These are phyloP conservation scores for Lycocerus yunnanus DNA, from an alignment of 2,888 invertebrate genomes.

Conservation along the genomic window DNA sequence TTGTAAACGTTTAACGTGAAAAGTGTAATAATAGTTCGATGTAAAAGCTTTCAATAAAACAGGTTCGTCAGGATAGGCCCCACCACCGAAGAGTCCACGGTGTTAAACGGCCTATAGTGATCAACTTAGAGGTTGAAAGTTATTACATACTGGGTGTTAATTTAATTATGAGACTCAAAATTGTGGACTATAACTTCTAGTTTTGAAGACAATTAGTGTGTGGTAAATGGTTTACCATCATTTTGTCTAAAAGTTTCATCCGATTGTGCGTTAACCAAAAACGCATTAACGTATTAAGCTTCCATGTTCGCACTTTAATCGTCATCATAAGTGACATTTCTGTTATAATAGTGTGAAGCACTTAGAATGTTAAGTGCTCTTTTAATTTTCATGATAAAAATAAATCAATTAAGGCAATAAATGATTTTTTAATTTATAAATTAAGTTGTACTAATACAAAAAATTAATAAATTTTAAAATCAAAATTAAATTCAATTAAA, in stretches of 20 bases:
- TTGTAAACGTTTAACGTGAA: slow-evolving; percentile 19
- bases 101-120: slow-evolving; percentile 36
- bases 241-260: slow-evolving; percentile 12
- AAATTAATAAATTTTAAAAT: not conserved
- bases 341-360: slow-evolving; percentile 3
- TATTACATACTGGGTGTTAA: slow-evolving; percentile 14
- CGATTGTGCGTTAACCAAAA: slow-evolving; percentile 10
- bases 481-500: too few species aligned
- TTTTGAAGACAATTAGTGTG: slow-evolving; percentile 12
- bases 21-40: not conserved
- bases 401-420: not conserved
- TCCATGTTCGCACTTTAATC: slow-evolving; percentile 11
- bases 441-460: not conserved
- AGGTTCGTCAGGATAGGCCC: slow-evolving; percentile 28
- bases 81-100: slow-evolving; percentile 48
- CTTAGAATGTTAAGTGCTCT: slow-evolving; percentile 10
- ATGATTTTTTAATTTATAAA: not conserved
- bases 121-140: slow-evolving; percentile 15
- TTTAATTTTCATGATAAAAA: not conserved
- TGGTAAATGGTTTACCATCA: slow-evolving; percentile 18
- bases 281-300: slow-evolving; percentile 15
- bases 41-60: slow-evolving; percentile 14
- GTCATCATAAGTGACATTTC: slow-evolving; percentile 5
- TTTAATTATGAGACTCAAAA: slow-evolving; percentile 8
- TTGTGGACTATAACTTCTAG: slow-evolving; percentile 12